Evolutionary conservation across 2,797 vertebrate species (phyloP).

Genomic region (Notamacropus eugenii): DNA sequence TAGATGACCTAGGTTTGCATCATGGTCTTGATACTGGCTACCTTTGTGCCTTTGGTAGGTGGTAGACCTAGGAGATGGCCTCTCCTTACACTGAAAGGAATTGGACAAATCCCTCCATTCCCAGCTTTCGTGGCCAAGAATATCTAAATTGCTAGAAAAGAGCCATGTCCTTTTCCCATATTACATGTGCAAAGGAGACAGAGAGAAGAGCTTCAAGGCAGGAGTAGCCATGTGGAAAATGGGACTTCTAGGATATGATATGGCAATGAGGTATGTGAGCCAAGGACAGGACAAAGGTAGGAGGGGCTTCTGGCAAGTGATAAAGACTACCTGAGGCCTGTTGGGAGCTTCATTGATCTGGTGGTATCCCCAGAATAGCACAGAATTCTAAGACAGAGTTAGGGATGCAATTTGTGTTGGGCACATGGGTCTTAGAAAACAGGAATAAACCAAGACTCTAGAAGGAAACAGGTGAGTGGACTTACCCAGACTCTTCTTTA

Average conservation of each 20-base stretch:
- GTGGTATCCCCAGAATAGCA: not conserved
- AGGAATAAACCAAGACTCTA: not conserved
- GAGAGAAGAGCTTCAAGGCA: too few relatives aligned
- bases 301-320: not conserved
- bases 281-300: not conserved
- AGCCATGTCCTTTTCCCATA: not conserved
- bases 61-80: not conserved
- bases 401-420: not conserved
- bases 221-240: too few relatives aligned
- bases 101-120: not conserved
- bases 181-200: not conserved
- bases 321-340: not conserved
- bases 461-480: not conserved
- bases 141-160: not conserved
- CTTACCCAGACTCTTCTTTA: not conserved
- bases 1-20: not conserved
- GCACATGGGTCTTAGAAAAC: not conserved
- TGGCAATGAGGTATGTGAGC: too few relatives aligned
- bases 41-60: not conserved
- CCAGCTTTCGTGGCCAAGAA: not conserved
- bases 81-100: not conserved
- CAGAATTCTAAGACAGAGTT: not conserved
- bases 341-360: not conserved
- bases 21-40: not conserved
- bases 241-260: too few relatives aligned